A percentile compares a stretch with the other conserved stretches of the same genome.
These are phyloP conservation scores for Rhinolophus sinicus DNA, from an alignment of 2,113 vertebrate genomes.

Conservation along the genomic window DNA sequence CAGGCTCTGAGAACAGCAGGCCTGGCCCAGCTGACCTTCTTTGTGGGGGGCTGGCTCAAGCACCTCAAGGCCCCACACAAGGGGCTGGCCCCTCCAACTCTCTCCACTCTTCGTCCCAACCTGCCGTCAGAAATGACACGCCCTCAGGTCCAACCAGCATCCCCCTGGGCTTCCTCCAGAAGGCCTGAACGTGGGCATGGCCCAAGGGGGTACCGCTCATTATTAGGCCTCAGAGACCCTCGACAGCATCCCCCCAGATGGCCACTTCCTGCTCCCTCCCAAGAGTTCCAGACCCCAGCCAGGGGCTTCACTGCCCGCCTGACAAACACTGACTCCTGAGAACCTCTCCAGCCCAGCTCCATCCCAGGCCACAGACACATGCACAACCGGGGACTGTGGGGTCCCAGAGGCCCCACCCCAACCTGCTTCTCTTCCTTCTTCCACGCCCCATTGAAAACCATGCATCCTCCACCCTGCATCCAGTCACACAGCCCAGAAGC, in stretches of 20 bases:
- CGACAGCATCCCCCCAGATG: no score
- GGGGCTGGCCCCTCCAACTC: not conserved
- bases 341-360: not conserved
- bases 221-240: not conserved
- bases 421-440: not conserved
- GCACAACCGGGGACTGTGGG: not conserved
- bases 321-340: not conserved
- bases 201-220: not conserved
- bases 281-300: not conserved
- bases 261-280: not conserved
- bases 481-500: not conserved
- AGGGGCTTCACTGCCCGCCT: not conserved
- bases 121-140: not conserved
- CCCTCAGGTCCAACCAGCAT: not conserved
- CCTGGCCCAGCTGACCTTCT: not conserved
- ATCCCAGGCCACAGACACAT: not conserved
- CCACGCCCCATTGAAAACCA: not conserved
- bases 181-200: not conserved
- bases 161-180: not conserved
- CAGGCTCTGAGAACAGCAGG: not conserved
- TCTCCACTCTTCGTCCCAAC: not conserved
- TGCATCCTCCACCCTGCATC: not conserved
- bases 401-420: no score
- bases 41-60: accelerated
- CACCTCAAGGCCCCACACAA: not conserved